phyloP scores from a whole-genome alignment of 2,888 invertebrate genomes.

The Beris morrisii region DNA sequence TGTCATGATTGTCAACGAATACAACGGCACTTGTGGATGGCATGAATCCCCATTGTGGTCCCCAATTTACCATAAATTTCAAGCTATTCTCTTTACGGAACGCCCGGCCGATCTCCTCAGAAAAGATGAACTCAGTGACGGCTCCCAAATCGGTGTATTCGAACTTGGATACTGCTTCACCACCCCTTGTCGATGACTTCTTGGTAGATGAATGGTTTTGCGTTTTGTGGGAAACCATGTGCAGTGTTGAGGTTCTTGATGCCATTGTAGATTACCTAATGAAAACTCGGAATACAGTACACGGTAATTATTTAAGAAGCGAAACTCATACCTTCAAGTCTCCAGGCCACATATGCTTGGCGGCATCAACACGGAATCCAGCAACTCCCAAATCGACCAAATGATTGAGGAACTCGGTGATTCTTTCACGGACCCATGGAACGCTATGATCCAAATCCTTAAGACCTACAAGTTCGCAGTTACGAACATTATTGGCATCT shows the following conservation, averaged over 20 bases:
- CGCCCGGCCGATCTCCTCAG: slow-evolving; percentile 57
- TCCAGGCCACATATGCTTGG: slow-evolving; percentile 64
- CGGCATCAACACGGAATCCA: slow-evolving; percentile 76
- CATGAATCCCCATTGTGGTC: slow-evolving; percentile 68
- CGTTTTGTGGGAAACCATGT: slow-evolving; percentile 65
- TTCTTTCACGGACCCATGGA: slow-evolving; percentile 64
- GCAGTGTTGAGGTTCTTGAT: slow-evolving; percentile 63
- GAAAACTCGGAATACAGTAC: neutral
- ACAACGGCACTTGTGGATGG: slow-evolving; percentile 65
- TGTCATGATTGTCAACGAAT: slow-evolving; percentile 91
- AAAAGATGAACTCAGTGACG: slow-evolving; percentile 75
- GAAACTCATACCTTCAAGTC: slow-evolving; percentile 61
- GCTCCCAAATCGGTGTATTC: slow-evolving; percentile 62
- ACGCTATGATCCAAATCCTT: slow-evolving; percentile 59
- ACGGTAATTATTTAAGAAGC: neutral
- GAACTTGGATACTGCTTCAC: slow-evolving; percentile 49
- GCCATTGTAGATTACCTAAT: slow-evolving; percentile 61
- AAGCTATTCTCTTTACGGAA: slow-evolving; percentile 65
- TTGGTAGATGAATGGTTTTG: slow-evolving; percentile 71
- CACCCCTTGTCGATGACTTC: slow-evolving; percentile 76
- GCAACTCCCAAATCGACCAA: slow-evolving; percentile 70
- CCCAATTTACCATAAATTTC: slow-evolving; percentile 67
- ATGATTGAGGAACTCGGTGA: slow-evolving; percentile 53
- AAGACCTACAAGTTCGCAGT: slow-evolving; percentile 52
- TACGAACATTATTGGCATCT: slow-evolving; percentile 59